Evolutionary conservation across 2,113 vertebrate genomes (phyloP), one percentile per base, ranked within the genome.

Genomic region (Oreotrochilus melanogaster): DNA sequence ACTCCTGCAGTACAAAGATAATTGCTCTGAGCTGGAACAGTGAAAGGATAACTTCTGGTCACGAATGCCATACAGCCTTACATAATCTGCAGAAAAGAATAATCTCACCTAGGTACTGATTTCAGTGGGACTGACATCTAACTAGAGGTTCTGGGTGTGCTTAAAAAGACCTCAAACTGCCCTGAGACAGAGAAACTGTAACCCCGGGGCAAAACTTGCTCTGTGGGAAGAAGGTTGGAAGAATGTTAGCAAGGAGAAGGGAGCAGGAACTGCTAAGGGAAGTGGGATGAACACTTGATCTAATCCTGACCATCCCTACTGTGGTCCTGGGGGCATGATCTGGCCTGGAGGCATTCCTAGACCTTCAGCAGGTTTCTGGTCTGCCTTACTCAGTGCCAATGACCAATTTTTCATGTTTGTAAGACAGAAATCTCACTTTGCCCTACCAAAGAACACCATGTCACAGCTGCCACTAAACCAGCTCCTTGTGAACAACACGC

Each of bases 131-230:
- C 35, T 66, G 60, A 28, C 10, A 6, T 5, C 28, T 58, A 30
- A 42, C 18, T 10, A 30, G 62, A 71, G 42, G 7, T 56, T 33
- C 51, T 5, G 7, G 33, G 22, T 3, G 2, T 2, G 18, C 6
- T 15, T 28, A 6, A 33, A 50, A 58, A 39, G 58, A 16, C 25
- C 58, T 50, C 18, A 43, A 19, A 35, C 42, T 9, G 61, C 22
- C 18, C 3, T 1, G 4, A 62, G 42, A 18, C 24, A 30, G 27
- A 33, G 4, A 24, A 43, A 60, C 14, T 2, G 3, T 1, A n/a
- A 10, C 21, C 14, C 14, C 0, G 0, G 47, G 28, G 42, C 23
- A 22, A n/a, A 8, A 8, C 37, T 6, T 8, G 2, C n/a, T 35
- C 39, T 74, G 13, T 30, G 24, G 33, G 48, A 53, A 16, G 22